Evolutionary conservation across 2,888 invertebrate species (phyloP), one percentile per base, ranked within the genome.

Genomic region (Aphidoletes aphidimyza): DNA sequence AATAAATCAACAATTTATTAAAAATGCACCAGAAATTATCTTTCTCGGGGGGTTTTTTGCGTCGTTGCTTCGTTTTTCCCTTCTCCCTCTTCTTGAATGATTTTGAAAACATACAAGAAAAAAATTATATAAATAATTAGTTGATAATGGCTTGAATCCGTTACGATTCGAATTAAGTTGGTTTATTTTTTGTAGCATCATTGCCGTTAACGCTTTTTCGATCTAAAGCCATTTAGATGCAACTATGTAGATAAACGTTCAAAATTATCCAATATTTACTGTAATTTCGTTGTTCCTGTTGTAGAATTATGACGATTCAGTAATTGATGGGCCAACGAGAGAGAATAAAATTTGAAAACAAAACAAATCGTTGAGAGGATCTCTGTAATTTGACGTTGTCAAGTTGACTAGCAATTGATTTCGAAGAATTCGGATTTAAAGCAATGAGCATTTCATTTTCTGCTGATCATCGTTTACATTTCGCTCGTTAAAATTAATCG

Each of bases 381-480:
- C n/a, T n/a, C n/a, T 30, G 34, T 30, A 69, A 69, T 69, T 69
- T n/a, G 69, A 69, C n/a, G 69, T 34, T 26, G 3, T 69, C 30
- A 26, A 54, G 22, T 54, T 69, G 30, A 30, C 26, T 5, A 26
- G 54, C 54, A 54, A 54, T 54, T 26, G 22, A 54, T 54, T 69
- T n/a, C 69, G 2, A 26, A 69, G 69, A 69, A 69, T 8, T 9
- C 14, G 8, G 42, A 6, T 42, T 42, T 9, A 42, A 42, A 42
- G 42, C 42, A 42, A 42, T 54, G 22, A 11, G 22, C 54, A 54
- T 54, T 69, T 30, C 11, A 54, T 69, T 30, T 69, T 69, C 34
- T 14, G 30, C 69, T 69, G 69, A 69, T 69, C 69, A 69, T 69
- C 69, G 69, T 69, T 69, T 69, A 69, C 69, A 34, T 69, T 69